These are phyloP conservation scores for Anolis apletophallus DNA, from an alignment of 2,797 vertebrate species.

Conservation along the genomic window DNA sequence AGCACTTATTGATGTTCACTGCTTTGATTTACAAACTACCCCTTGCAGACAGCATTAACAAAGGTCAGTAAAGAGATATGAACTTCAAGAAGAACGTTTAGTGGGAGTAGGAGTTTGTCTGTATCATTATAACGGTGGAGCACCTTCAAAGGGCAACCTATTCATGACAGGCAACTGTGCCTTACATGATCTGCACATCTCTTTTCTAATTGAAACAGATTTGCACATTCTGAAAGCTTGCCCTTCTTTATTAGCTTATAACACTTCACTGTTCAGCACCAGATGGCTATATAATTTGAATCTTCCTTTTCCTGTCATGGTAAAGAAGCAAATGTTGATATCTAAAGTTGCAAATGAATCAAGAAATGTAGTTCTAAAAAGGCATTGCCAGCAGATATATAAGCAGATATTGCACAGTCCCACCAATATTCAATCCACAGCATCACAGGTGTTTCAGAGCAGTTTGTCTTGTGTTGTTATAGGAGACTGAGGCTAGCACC, in stretches of 20 bases:
- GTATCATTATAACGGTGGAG: background rate
- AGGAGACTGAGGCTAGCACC: background rate
- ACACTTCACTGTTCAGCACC: slow-evolving; percentile 34
- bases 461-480: background rate
- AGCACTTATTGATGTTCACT: background rate
- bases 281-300: slow-evolving; percentile 35
- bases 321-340: background rate
- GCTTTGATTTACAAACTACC: background rate
- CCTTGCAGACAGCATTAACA: background rate
- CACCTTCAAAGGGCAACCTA: slow-evolving; percentile 15
- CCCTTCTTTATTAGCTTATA: slow-evolving; percentile 36
- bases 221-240: slow-evolving; percentile 32
- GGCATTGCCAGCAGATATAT: background rate
- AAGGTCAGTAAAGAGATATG: background rate
- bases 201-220: slow-evolving; percentile 29
- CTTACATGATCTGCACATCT: slow-evolving; percentile 7
- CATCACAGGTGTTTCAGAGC: background rate
- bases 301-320: background rate
- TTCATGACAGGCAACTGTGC: slow-evolving; percentile 4
- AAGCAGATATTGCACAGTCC: background rate
- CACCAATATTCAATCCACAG: background rate
- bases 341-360: background rate
- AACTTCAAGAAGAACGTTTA: background rate
- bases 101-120: background rate
- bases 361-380: background rate